Evolutionary conservation across 2,113 vertebrate genomes (phyloP).

Genomic region (Tricholaema leucomelas): DNA sequence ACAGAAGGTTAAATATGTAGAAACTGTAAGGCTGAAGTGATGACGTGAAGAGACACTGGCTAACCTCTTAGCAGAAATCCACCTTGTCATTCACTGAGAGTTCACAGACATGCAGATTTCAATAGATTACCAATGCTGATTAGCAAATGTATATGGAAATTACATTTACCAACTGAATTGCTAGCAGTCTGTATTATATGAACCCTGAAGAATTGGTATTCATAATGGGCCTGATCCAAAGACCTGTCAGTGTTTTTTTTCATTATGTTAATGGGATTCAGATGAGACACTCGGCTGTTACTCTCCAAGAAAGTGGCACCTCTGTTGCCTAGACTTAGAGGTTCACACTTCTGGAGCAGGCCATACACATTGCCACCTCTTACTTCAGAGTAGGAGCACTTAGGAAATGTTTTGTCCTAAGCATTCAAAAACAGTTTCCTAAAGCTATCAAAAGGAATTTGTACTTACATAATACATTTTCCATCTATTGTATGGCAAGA

Average conservation of each 20-base stretch:
- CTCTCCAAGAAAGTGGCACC: not conserved
- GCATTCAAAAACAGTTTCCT: not conserved
- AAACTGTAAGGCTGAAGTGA: constrained; percentile 7
- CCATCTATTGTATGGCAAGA: not conserved
- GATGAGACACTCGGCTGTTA: not conserved
- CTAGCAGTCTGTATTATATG: not conserved
- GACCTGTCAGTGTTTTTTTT: not conserved
- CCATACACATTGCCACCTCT: not conserved
- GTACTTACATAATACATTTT: not conserved
- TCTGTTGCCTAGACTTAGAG: not conserved
- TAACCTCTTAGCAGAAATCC: not conserved
- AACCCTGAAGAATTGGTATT: not conserved
- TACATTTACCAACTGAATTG: not conserved
- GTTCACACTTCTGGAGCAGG: not conserved
- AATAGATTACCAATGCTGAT: constrained; percentile 26
- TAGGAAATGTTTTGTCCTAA: not conserved
- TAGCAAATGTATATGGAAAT: not conserved
- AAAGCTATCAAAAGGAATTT: not conserved
- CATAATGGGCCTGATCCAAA: not conserved
- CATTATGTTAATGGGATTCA: not conserved
- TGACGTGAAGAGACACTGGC: not conserved
- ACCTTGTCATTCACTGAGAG: not conserved
- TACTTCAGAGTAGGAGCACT: not conserved
- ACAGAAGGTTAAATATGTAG: constrained; percentile 45
- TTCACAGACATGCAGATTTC: not conserved